phyloP scores from a whole-genome alignment of 1,140 invertebrate species.

The Drosophila yakuba region DNA sequence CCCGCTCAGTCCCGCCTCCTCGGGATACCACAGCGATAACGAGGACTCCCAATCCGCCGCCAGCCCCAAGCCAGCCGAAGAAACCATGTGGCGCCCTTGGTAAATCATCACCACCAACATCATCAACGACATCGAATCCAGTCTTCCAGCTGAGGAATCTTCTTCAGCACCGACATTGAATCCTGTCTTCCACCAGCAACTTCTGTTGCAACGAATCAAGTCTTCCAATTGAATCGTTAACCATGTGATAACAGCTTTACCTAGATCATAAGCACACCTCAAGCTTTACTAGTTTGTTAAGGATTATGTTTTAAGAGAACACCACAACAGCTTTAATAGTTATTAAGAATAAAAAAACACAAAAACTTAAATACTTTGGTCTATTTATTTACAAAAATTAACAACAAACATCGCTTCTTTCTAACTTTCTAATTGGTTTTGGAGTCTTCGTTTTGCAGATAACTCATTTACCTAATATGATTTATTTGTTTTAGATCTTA shows the following conservation, averaged over 20 bases:
- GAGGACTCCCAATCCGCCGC: conserved; percentile 57
- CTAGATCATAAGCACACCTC: conserved; percentile 33
- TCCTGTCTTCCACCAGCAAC: conserved; percentile 35
- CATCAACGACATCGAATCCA: conserved; percentile 17
- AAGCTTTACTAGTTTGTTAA: conserved; percentile 16
- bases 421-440: too few species aligned
- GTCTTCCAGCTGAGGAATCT: conserved; percentile 29
- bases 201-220: conserved; percentile 58
- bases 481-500: too few species aligned
- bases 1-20: conserved; percentile 75
- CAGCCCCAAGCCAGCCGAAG: conserved; percentile 85
- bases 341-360: conserved; percentile 57
- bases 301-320: conserved; percentile 35
- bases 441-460: too few species aligned
- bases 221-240: conserved; percentile 71
- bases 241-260: conserved; percentile 77
- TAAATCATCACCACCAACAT: conserved; percentile 73
- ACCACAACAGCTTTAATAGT: conserved; percentile 70
- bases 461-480: too few species aligned
- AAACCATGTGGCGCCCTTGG: conserved; percentile 89
- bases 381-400: not conserved
- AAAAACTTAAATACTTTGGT: conserved; percentile 24
- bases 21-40: conserved; percentile 78
- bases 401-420: too few species aligned
- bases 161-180: conserved; percentile 16